Base-by-base conservation (phyloP, 2,797 vertebrate genomes). In the Rhynchotus rufescens region DNA sequence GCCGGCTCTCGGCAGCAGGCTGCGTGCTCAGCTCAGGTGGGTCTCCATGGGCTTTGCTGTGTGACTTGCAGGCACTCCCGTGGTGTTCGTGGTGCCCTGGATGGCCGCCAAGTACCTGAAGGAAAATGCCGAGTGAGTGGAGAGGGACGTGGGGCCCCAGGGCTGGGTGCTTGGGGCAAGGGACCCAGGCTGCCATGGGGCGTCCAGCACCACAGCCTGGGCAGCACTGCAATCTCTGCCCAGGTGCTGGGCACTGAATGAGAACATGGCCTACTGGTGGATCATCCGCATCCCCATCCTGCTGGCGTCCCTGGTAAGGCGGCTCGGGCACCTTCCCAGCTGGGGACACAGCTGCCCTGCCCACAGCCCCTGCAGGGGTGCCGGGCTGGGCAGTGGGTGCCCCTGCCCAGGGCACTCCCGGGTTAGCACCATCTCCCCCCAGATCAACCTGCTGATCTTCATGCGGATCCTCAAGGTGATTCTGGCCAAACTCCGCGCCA, bases 191-290 rank as follows among this genome's bases (percentile, higher is more conserved):
- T 9, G 49, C 42, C 10, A 57, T 4, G 19, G 59, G 9, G 9
- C 10, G 36, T 36, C 36, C 36, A 36, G 10, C 36, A 36, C 36
- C 36, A 12, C 10, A 3, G 54, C 86, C 12, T 0, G 0, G 16
- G 90, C 3, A 8, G 28, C 15, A 25, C 65, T 36, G 42, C 74
- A 76, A 86, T 54, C 66, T 22, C n/a, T 3, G 45, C 38, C 15
- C 88, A 99, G 98, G 95, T 99, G 98, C 87, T 99, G 98, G 98
- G 98, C 98, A 0, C 86, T 98, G 59, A 99, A 98, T 4, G 98
- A 98, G 77, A 99, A 98, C 95, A 98, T 98, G 98, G 97, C 96
- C 56, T 98, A 98, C 93, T 99, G 98, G 98, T 98, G 98, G 98
- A 98, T 99, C 79, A 98, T 99, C 90, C 98, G 98, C 80, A 97